These are phyloP conservation scores for Charaxes varanes DNA, from an alignment of 1,140 invertebrate genomes.

Conservation along the genomic window DNA sequence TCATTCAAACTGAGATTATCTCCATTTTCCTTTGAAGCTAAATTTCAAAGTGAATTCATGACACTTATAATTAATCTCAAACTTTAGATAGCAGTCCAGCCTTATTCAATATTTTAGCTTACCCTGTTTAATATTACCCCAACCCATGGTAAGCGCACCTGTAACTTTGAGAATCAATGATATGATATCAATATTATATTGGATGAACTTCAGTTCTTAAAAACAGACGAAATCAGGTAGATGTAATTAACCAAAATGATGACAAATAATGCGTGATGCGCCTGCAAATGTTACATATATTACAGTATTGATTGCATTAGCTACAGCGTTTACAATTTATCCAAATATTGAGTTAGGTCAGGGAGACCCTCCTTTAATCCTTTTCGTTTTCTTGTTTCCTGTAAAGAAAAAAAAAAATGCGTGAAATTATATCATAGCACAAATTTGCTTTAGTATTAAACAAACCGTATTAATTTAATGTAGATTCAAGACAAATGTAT, in stretches of 20 bases:
- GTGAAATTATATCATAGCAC: neutral
- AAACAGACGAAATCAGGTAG: conserved; percentile 30
- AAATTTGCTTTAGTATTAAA: neutral
- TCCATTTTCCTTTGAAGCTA: no score
- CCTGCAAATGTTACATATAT: conserved; percentile 54
- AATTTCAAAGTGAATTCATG: no score
- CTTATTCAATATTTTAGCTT: no score
- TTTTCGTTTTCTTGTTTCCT: conserved; percentile 98
- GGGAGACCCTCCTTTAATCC: conserved; percentile 98
- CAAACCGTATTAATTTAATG: neutral
- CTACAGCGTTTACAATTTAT: conserved; percentile 89
- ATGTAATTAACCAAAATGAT: conserved; percentile 30
- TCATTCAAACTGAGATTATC: no score
- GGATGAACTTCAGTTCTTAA: conserved; percentile 24
- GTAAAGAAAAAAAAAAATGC: conserved; percentile 42
- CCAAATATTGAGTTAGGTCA: conserved; percentile 92
- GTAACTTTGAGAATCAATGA: no score
- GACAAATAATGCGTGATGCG: conserved; percentile 43
- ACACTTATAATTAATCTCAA: no score
- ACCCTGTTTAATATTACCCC: no score
- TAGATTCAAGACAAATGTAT: no score
- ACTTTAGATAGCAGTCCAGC: no score
- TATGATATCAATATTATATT: conserved; percentile 43
- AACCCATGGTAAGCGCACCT: no score
- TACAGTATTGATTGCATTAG: conserved; percentile 63